Evolutionary conservation across 2,797 vertebrate species (phyloP), one percentile per base, ranked within the genome.

Genomic region (Brachyalestes nurse): DNA sequence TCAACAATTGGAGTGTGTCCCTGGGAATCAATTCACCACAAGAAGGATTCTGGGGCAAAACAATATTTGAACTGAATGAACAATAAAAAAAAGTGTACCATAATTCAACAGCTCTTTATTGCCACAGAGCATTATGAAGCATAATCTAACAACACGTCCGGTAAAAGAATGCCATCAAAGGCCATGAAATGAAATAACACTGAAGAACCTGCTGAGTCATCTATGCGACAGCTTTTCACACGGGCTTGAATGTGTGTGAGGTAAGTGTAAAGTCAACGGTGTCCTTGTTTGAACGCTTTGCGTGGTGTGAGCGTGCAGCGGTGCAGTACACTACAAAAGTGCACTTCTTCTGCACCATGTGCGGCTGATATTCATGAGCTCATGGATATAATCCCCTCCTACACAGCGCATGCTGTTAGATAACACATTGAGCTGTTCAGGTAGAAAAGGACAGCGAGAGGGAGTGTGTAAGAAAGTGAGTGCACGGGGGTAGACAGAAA

Each of bases 331-430:
- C 57, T 65, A 69, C 51, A 81, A 70, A 75, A 85, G 85, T 71
- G 80, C 79, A 83, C 81, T 83, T 84, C 83, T 83, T 75, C 64
- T 75, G 61, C 75, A 61, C 79, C 74, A 72, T 84, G 76, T 72
- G 81, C 71, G 13, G 57, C 82, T 80, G 82, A 82, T 84, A 82
- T 78, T 77, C 71, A 75, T 66, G 64, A 80, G 74, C 53, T 28
- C 75, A 80, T 74, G 65, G 78, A 83, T 78, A 75, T 78, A 84
- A 82, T 87, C 84, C 72, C 78, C 69, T 74, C 86, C 82, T 81
- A 87, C 84, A 86, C 80, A 34, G 57, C 72, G 72, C 77, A 55
- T 67, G 49, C 34, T 64, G 82, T 87, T 87, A 87, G 86, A 85
- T 87, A 87, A 87, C 78, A 67, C 45, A 83, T 66, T 69, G 73